Conservation (phyloP, 2,797 vertebrate genomes). For the Sphenodon punctatus region DNA sequence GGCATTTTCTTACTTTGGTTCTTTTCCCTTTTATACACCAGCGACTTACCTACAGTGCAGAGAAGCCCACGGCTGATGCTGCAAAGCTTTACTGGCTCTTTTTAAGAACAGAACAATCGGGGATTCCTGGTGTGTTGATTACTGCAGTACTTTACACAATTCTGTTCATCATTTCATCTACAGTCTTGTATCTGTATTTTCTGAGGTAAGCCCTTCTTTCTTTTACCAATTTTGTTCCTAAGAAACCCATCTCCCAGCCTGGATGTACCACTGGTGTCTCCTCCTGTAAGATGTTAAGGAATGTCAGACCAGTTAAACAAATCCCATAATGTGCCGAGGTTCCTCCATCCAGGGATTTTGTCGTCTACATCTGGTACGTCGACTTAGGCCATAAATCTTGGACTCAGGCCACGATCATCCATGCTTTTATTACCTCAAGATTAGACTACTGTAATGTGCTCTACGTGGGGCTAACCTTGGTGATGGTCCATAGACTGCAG, state of each 20-base stretch:
- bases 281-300: neutral
- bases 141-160: constrained; percentile 85
- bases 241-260: neutral
- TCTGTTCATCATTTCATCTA: constrained; percentile 82
- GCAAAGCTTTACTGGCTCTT: constrained; percentile 94
- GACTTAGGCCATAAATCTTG: no score
- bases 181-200: constrained; percentile 84
- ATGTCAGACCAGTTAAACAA: neutral
- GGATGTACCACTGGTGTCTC: neutral
- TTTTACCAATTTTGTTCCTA: neutral
- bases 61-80: constrained; percentile 86
- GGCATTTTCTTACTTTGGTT: constrained; percentile 5
- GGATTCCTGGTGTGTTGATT: constrained; percentile 82
- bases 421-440: no score
- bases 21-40: constrained; percentile 52
- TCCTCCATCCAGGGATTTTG: no score
- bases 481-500: no score
- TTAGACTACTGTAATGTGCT: no score
- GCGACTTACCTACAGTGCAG: constrained; percentile 79
- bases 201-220: constrained; percentile 82
- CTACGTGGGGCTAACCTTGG: no score
- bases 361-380: no score
- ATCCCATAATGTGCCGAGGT: neutral
- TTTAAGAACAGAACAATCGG: constrained; percentile 78
- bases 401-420: no score